Evolutionary conservation across 2,797 vertebrate genomes (phyloP).

Genomic region (Peromyscus aztecus): DNA sequence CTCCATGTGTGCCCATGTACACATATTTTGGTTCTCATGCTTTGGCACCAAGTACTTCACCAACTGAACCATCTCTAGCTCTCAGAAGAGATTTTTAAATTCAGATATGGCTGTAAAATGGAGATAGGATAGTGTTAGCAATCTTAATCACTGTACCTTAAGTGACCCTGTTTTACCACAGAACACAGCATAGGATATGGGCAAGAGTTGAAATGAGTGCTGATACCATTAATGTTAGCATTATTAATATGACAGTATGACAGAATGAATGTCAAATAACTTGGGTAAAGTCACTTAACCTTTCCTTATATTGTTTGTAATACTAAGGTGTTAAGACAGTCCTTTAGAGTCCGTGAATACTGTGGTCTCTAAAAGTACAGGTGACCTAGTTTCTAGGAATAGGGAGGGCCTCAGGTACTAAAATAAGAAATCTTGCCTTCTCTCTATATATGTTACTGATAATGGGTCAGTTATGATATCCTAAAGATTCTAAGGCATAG

Average conservation of each 20-base stretch:
- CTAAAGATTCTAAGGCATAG: neutral
- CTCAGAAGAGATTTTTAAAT: constrained; percentile 66
- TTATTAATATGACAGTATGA: constrained; percentile 47
- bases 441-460: neutral
- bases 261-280: constrained; percentile 48
- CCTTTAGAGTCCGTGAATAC: constrained; percentile 57
- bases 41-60: neutral
- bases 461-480: constrained; percentile 18
- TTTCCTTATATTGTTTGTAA: neutral
- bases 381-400: constrained; percentile 20
- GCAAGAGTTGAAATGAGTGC: constrained; percentile 35
- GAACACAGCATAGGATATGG: neutral
- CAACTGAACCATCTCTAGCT: neutral
- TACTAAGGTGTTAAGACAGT: constrained; percentile 3
- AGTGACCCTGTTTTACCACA: constrained; percentile 48
- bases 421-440: constrained; percentile 30
- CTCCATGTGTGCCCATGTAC: neutral
- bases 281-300: constrained; percentile 48
- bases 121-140: constrained; percentile 13
- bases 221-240: neutral
- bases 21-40: neutral
- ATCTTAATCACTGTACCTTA: constrained; percentile 6
- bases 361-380: constrained; percentile 35
- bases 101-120: constrained; percentile 11
- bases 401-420: neutral